phyloP scores from a whole-genome alignment of 2,888 invertebrate genomes.

The Drosophila meridiana region DNA sequence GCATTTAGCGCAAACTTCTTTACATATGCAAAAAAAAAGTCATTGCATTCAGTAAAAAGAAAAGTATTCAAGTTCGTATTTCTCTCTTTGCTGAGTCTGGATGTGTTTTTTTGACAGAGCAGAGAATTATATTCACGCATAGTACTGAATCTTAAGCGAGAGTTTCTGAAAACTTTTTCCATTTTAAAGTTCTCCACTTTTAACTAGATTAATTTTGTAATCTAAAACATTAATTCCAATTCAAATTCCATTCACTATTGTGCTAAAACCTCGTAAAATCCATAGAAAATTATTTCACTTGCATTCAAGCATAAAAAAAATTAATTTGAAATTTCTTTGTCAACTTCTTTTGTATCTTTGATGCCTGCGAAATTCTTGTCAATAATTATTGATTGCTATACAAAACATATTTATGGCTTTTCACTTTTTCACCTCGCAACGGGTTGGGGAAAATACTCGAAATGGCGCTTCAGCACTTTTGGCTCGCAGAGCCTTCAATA shows the following conservation, averaged over 20 bases:
- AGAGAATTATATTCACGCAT: too few relatives aligned
- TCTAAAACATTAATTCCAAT: background rate
- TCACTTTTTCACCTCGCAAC: conserved; percentile 47
- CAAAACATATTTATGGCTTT: conserved; percentile 22
- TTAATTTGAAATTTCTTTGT: background rate
- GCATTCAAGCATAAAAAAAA: background rate
- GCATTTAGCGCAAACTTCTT: conserved; percentile 19
- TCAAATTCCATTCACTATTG: background rate
- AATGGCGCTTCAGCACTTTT: conserved; percentile 44
- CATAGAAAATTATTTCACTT: background rate
- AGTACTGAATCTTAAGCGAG: too few relatives aligned
- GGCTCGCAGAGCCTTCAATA: conserved; percentile 44
- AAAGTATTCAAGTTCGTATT: background rate
- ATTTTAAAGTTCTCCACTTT: background rate
- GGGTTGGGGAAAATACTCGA: conserved; percentile 39
- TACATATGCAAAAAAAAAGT: background rate
- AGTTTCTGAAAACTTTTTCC: background rate
- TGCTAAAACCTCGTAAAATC: background rate
- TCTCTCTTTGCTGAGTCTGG: too few relatives aligned
- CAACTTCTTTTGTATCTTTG: background rate
- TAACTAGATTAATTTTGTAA: too few relatives aligned
- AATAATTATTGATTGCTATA: background rate
- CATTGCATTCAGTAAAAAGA: background rate
- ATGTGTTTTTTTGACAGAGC: too few relatives aligned
- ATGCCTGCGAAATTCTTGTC: background rate